Evolutionary conservation across 2,888 invertebrate species (phyloP).

Genomic region (Tricholauxania praeusta): DNA sequence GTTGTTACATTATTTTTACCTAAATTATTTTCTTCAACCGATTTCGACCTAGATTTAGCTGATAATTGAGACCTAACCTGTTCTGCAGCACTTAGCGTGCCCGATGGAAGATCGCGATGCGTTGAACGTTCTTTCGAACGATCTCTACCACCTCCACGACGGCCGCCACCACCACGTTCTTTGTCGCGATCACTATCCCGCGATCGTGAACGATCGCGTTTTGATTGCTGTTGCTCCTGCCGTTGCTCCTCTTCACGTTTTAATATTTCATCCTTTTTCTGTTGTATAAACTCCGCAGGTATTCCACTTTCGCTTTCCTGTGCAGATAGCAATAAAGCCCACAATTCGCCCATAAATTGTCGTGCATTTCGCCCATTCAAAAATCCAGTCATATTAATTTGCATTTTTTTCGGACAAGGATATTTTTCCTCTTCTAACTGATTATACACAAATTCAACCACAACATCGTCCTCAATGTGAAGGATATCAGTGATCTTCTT

Average conservation of each 20-base stretch:
- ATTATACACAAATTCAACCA: slow-evolving; percentile 98
- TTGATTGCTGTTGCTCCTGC: slow-evolving; percentile 53
- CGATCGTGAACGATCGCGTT: slow-evolving; percentile 63
- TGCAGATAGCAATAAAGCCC: slow-evolving; percentile 94
- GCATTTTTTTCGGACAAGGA: slow-evolving; percentile 98
- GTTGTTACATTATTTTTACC: slow-evolving; percentile 48
- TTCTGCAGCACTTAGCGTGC: slow-evolving; percentile 52
- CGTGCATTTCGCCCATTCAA: slow-evolving; percentile 97
- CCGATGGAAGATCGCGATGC: slow-evolving; percentile 47
- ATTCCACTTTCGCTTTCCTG: slow-evolving; percentile 96
- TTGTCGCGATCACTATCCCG: slow-evolving; percentile 57
- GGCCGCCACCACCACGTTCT: slow-evolving; percentile 52
- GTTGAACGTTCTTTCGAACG: slow-evolving; percentile 48
- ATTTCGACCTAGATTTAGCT: slow-evolving; percentile 68
- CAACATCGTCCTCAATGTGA: slow-evolving; percentile 98
- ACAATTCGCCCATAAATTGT: slow-evolving; percentile 97
- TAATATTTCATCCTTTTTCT: slow-evolving; percentile 96
- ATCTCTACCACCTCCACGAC: slow-evolving; percentile 47
- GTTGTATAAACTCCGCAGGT: slow-evolving; percentile 92
- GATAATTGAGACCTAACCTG: slow-evolving; percentile 54
- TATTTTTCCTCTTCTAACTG: slow-evolving; percentile 94
- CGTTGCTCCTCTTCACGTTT: slow-evolving; percentile 73
- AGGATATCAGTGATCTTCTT: slow-evolving; percentile 95
- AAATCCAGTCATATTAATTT: slow-evolving; percentile 99
- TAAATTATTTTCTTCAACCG: slow-evolving; percentile 57